Evolutionary conservation across 2,113 vertebrate genomes (phyloP).

Genomic region (Trichomycterus rosablanca): DNA sequence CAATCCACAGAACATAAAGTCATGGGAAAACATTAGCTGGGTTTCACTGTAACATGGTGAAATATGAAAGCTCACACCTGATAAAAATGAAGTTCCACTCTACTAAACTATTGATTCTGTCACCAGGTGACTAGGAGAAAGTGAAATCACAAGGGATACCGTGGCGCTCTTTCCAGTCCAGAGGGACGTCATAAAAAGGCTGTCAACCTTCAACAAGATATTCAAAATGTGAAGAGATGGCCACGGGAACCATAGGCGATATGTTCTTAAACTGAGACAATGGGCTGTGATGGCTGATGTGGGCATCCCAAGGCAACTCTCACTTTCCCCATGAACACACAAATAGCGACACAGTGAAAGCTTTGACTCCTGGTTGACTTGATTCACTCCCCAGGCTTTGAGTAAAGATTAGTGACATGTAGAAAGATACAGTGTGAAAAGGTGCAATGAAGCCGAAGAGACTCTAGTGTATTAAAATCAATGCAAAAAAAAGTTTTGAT

Average conservation of each 20-base stretch:
- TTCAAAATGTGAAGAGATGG: conserved; percentile 50
- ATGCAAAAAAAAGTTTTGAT: conserved; percentile 32
- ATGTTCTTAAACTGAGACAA: conserved; percentile 60
- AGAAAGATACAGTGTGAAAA: background rate
- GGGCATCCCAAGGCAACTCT: conserved; percentile 45
- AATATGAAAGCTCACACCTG: conserved; percentile 56
- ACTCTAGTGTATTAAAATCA: conserved; percentile 38
- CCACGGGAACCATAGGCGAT: conserved; percentile 49
- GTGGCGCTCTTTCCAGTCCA: conserved; percentile 54
- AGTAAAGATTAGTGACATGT: background rate
- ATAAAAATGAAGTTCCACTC: conserved; percentile 64
- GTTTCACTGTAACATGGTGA: conserved; percentile 67
- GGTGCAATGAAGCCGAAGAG: conserved; percentile 31
- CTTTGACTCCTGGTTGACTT: conserved; percentile 24
- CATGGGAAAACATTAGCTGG: conserved; percentile 57
- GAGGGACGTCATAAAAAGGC: conserved; percentile 51
- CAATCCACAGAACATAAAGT: conserved; percentile 47
- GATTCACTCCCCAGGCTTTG: conserved; percentile 7
- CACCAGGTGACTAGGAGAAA: conserved; percentile 38
- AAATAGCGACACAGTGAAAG: conserved; percentile 40
- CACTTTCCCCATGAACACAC: conserved; percentile 35
- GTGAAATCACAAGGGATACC: conserved; percentile 45
- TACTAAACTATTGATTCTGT: conserved; percentile 67
- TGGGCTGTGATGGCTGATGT: conserved; percentile 41
- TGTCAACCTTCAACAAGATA: conserved; percentile 48